Evolutionary conservation across 1,140 invertebrate species (phyloP).

Genomic region (Trichonephila inaurata): DNA sequence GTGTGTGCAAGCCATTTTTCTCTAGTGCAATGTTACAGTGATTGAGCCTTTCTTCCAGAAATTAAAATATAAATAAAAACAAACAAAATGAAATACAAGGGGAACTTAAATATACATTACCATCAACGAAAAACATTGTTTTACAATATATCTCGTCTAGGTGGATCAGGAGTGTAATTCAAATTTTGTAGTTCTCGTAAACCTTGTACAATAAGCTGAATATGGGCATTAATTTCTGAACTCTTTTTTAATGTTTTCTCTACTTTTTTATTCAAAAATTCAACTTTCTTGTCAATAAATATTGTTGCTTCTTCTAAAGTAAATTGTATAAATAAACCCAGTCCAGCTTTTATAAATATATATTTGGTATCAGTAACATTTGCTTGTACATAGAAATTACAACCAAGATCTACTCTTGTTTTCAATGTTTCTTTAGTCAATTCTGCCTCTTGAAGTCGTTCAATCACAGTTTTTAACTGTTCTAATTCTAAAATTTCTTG

Average conservation of each 20-base stretch:
- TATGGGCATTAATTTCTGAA: slow-evolving; percentile 88
- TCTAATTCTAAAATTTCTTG: slow-evolving; percentile 87
- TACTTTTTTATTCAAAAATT: slow-evolving; percentile 83
- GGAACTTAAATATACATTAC: neutral
- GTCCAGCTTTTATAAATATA: slow-evolving; percentile 88
- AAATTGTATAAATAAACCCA: slow-evolving; percentile 89
- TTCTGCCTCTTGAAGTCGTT: slow-evolving; percentile 81
- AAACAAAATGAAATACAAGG: neutral
- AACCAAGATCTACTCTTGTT: slow-evolving; percentile 78
- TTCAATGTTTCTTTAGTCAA: slow-evolving; percentile 72
- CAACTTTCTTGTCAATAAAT: slow-evolving; percentile 87
- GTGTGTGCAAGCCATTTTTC: no score
- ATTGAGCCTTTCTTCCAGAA: no score
- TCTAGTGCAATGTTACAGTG: no score
- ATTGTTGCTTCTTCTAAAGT: slow-evolving; percentile 86
- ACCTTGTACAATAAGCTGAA: slow-evolving; percentile 85
- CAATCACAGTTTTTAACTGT: slow-evolving; percentile 86
- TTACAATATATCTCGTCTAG: slow-evolving; percentile 73
- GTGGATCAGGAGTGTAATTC: slow-evolving; percentile 44
- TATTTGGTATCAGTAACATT: slow-evolving; percentile 86
- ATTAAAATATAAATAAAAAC: no score
- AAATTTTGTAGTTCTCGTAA: slow-evolving; percentile 75
- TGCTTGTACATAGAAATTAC: slow-evolving; percentile 78
- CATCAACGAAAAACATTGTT: neutral
- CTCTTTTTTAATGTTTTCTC: slow-evolving; percentile 85